These are phyloP conservation scores for Semnornis frantzii DNA, from an alignment of 2,113 vertebrate genomes.

Conservation along the genomic window DNA sequence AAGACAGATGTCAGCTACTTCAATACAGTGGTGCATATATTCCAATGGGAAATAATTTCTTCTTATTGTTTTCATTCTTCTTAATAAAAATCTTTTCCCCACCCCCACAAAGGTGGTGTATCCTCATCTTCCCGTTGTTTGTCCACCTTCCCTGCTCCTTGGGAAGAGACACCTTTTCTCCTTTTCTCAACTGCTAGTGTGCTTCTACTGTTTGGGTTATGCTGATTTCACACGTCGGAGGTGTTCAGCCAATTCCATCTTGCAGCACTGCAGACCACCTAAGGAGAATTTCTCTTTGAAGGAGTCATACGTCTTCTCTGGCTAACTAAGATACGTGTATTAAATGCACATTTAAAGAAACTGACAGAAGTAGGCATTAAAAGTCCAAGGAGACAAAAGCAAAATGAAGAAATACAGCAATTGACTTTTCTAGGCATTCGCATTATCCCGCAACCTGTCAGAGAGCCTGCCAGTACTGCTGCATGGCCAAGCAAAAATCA, in stretches of 20 bases:
- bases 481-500: neutral
- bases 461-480: neutral
- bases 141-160: neutral
- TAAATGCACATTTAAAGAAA: neutral
- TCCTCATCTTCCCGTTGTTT: neutral
- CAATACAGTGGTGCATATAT: neutral
- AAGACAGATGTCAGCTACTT: neutral
- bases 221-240: neutral
- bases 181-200: neutral
- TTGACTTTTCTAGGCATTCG: neutral
- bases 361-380: neutral
- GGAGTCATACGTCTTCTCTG: neutral
- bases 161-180: neutral
- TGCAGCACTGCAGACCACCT: neutral
- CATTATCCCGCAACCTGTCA: neutral
- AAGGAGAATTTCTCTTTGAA: neutral
- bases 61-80: neutral
- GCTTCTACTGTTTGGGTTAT: neutral
- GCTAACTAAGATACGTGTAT: neutral
- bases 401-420: neutral
- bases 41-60: neutral
- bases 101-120: rapidly evolving
- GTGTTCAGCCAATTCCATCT: neutral
- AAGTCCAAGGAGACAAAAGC: neutral
- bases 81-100: neutral